These are phyloP conservation scores for Sminthurides aquaticus DNA, from an alignment of 2,888 invertebrate genomes.

Conservation along the genomic window DNA sequence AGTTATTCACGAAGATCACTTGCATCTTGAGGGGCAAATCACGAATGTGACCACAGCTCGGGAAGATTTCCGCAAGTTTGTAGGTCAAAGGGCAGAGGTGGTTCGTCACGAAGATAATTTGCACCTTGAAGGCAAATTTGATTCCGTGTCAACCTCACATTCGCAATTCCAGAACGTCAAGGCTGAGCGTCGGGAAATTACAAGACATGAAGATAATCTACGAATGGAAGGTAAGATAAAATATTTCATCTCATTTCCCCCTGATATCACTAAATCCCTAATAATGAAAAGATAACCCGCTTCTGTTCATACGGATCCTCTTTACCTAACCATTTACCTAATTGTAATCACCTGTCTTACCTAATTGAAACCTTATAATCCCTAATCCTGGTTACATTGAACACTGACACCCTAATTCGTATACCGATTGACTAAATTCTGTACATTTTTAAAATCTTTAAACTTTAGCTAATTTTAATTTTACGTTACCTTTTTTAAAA, in stretches of 20 bases:
- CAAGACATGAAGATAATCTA: slow-evolving; percentile 53
- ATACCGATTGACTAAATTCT: too few species aligned
- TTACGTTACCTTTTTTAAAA: too few species aligned
- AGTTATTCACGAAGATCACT: slow-evolving; percentile 50
- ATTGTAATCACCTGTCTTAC: background rate
- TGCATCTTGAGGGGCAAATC: slow-evolving; percentile 58
- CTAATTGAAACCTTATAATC: background rate
- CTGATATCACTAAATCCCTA: too few species aligned
- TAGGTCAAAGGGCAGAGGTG: slow-evolving; percentile 52
- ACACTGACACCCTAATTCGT: background rate
- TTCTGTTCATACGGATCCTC: background rate
- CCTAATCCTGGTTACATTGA: too few species aligned
- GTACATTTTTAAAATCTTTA: too few species aligned
- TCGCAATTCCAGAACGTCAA: slow-evolving; percentile 29
- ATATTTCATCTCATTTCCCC: too few species aligned
- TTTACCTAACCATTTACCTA: background rate
- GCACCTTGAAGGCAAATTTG: slow-evolving; percentile 54
- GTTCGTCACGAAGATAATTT: slow-evolving; percentile 48
- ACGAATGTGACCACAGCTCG: slow-evolving; percentile 25
- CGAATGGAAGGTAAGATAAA: slow-evolving; percentile 51
- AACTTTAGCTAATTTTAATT: too few species aligned
- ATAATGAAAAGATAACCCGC: too few species aligned
- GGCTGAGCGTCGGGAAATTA: slow-evolving; percentile 49
- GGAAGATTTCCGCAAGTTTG: slow-evolving; percentile 48
- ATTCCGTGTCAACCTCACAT: slow-evolving; percentile 43